Conservation (phyloP, 2,888 invertebrate species). For the Eilema caniola region DNA sequence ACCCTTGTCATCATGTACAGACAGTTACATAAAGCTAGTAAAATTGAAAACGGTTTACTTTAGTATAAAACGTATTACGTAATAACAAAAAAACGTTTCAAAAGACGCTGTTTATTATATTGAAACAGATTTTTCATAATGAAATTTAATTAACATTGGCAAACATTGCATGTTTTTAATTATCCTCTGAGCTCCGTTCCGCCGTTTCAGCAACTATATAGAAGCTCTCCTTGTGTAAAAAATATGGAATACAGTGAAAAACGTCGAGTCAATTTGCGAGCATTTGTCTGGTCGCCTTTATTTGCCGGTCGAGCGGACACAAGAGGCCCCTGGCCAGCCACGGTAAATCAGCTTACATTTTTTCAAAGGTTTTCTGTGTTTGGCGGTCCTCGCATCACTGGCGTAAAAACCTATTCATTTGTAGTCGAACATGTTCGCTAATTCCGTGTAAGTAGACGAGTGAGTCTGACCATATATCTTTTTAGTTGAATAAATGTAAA, state of each 20-base stretch:
- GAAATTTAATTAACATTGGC: slow-evolving; percentile 48
- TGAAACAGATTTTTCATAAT: slow-evolving; percentile 29
- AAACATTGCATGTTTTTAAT: slow-evolving; percentile 53
- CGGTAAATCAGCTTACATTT: slow-evolving; percentile 86
- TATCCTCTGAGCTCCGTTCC: slow-evolving; percentile 45
- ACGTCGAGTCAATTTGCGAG: slow-evolving; percentile 85
- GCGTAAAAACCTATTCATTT: slow-evolving; percentile 77
- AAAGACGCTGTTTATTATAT: slow-evolving; percentile 33
- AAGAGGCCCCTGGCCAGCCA: slow-evolving; percentile 74
- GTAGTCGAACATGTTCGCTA: slow-evolving; percentile 66
- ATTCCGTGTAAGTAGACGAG: slow-evolving; percentile 49
- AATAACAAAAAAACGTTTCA: slow-evolving; percentile 22
- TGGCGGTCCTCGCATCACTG: slow-evolving; percentile 79
- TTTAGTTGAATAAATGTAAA: slow-evolving; percentile 36
- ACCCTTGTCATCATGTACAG: slow-evolving; percentile 25
- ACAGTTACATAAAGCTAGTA: slow-evolving; percentile 20
- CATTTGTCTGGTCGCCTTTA: slow-evolving; percentile 86
- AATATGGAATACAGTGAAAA: slow-evolving; percentile 81
- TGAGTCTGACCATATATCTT: slow-evolving; percentile 34
- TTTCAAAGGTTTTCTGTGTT: slow-evolving; percentile 84
- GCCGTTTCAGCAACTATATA: slow-evolving; percentile 61
- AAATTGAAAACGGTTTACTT: slow-evolving; percentile 11
- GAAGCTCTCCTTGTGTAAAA: slow-evolving; percentile 62
- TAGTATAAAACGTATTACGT: slow-evolving; percentile 13
- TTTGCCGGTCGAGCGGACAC: slow-evolving; percentile 81